A percentile compares a stretch with the other conserved stretches of the same genome.
These are phyloP conservation scores for Calvadosia cruxmelitensis DNA, from an alignment of 30 jellyfish, hydroid and myxozoan genomes.

Conservation along the genomic window DNA sequence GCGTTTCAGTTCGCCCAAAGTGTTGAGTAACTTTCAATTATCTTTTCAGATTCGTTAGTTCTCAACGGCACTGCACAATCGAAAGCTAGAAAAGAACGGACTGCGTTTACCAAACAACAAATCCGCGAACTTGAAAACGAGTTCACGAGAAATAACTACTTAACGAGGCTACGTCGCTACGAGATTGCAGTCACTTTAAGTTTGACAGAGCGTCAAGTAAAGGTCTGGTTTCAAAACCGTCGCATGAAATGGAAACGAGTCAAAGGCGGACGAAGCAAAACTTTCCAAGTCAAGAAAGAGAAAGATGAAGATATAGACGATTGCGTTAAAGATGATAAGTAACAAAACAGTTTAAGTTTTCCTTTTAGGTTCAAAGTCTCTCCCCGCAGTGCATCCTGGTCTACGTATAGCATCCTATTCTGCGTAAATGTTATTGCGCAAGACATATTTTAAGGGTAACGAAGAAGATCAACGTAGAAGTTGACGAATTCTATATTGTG, in stretches of 20 bases:
- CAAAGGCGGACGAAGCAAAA: slow-evolving; percentile 79
- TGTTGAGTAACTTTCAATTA: no score
- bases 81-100: slow-evolving; percentile 84
- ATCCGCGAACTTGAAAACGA: slow-evolving; percentile 90
- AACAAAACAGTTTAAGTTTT: no score
- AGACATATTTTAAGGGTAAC: no score
- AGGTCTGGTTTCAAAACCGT: slow-evolving; percentile 96
- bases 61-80: slow-evolving; percentile 82
- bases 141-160: slow-evolving; percentile 73
- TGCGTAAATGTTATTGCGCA: no score
- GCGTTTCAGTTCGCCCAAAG: no score
- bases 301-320: no score
- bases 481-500: no score
- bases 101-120: slow-evolving; percentile 95
- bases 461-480: no score
- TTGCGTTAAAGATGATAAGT: no score
- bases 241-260: slow-evolving; percentile 99
- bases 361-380: no score
- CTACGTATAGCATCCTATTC: no score
- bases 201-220: slow-evolving; percentile 90
- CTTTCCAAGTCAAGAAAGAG: slow-evolving; percentile 3
- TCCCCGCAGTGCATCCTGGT: no score
- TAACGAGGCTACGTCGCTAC: slow-evolving; percentile 96
- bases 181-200: slow-evolving; percentile 92
- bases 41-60: slow-evolving; percentile 57